phyloP scores from a whole-genome alignment of 2,797 vertebrate species.

The Paguma larvata region DNA sequence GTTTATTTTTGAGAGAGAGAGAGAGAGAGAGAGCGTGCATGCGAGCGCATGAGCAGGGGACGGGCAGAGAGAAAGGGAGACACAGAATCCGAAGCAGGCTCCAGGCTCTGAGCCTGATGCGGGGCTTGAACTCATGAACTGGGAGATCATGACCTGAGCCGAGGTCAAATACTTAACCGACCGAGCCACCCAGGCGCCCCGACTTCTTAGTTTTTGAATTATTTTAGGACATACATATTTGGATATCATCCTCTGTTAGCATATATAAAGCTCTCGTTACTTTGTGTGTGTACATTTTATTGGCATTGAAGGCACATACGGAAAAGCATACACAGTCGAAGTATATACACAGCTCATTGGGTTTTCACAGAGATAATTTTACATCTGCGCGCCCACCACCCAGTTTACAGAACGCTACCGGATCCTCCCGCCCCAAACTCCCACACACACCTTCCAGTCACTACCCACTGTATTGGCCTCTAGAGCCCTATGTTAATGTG shows the following conservation, averaged over 20 bases:
- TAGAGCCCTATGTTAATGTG: background rate
- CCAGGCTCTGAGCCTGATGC: too few relatives aligned
- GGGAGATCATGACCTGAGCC: too few relatives aligned
- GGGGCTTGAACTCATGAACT: too few relatives aligned
- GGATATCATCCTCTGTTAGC: background rate
- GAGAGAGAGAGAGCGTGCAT: too few relatives aligned
- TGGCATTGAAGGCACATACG: background rate
- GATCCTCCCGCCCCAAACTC: background rate
- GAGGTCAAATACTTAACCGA: too few relatives aligned
- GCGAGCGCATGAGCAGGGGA: too few relatives aligned
- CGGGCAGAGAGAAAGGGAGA: too few relatives aligned
- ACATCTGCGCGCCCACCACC: background rate
- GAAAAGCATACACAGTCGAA: background rate
- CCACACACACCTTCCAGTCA: background rate
- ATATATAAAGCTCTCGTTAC: background rate
- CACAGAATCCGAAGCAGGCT: too few relatives aligned
- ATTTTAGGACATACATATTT: background rate
- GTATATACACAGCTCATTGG: background rate
- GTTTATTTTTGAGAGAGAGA: too few relatives aligned
- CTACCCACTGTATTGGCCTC: background rate
- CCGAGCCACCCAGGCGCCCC: too few relatives aligned
- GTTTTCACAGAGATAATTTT: background rate
- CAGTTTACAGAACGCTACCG: background rate
- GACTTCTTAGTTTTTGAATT: background rate
- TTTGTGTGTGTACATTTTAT: background rate